Conservation (phyloP, 2,888 invertebrate genomes). For the Brachycybe producta region DNA sequence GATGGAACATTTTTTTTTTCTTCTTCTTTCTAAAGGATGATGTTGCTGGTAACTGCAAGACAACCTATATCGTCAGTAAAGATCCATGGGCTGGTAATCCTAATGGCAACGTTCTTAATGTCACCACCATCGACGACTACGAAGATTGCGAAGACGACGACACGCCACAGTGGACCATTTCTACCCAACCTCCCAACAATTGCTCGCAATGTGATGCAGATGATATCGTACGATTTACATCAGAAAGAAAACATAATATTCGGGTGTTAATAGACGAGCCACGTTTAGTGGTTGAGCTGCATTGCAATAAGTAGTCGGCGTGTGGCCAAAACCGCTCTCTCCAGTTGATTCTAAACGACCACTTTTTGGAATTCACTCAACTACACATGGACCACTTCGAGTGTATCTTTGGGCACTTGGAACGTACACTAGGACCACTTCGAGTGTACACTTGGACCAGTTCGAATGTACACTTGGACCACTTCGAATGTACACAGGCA, state of each 20-base stretch:
- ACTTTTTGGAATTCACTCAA: too few relatives aligned
- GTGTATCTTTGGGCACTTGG: too few relatives aligned
- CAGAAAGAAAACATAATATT: too few relatives aligned
- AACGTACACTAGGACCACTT: too few relatives aligned
- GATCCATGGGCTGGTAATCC: constrained; percentile 10
- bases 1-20: not conserved
- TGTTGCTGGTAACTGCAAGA: constrained; percentile 7
- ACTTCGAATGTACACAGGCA: too few relatives aligned
- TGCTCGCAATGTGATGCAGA: constrained; percentile 12
- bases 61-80: not conserved
- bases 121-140: constrained; percentile 6
- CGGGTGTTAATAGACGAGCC: not conserved
- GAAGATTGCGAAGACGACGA: not conserved
- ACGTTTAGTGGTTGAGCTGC: too few relatives aligned
- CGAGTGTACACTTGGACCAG: too few relatives aligned
- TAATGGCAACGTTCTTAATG: not conserved
- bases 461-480: too few relatives aligned
- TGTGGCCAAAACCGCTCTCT: too few relatives aligned
- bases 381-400: too few relatives aligned
- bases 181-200: constrained; percentile 12
- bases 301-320: too few relatives aligned
- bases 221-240: constrained; percentile 5
- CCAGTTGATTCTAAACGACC: too few relatives aligned
- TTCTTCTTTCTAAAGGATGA: constrained; percentile 4
- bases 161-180: not conserved